Evolutionary conservation across 2,888 invertebrate species (phyloP), one percentile per base, ranked within the genome.

Genomic region (Nomada lathburiana): DNA sequence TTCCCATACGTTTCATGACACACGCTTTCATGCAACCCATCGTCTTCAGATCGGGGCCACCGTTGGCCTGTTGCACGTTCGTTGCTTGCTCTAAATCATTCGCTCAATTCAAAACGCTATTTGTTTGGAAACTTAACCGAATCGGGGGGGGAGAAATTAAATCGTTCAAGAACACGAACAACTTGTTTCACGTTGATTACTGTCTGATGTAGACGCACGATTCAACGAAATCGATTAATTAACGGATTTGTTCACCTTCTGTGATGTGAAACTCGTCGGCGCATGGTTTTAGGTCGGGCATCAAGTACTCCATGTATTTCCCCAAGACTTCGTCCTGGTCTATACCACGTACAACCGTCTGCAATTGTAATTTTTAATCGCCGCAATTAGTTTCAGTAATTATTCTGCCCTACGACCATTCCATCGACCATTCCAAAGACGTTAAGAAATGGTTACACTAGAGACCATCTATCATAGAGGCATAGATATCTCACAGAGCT

Each of bases 1-100:
- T 18, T 9, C n/a, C 18, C 20, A 84, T 57, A 23, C 72, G 64
- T 47, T 73, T 83, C 84, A 84, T 80, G 10, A 84, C 84, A 20
- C 84, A 84, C 0, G 64, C 72, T 23, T 77, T 84, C 62, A 84
- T 0, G 59, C 84, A 84, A n/a, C 76, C 79, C 53, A 84, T 10
- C 4, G 16, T 2, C 2, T 0, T 53, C 16, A 4, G 0, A 53
- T 72, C 72, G 0, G 20, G 13, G 1, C 11, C 44, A 1, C 0
- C 5, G 1, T 5, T 9, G 5, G 53, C 18, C 11, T 13, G 7
- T 11, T 78, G 75, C 0, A 83, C 36, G 2, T 72, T 72, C 50
- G 52, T 2, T 4, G 26, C 29, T 3, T 52, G 16, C 0, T 67
- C 83, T 83, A 26, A 11, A 76, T 47, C 47, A 47, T 47, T 47